A percentile compares a stretch with the other conserved stretches of the same genome.
These are phyloP conservation scores for Ciconia stormi DNA, from an alignment of 2,113 vertebrate genomes.

Conservation along the genomic window DNA sequence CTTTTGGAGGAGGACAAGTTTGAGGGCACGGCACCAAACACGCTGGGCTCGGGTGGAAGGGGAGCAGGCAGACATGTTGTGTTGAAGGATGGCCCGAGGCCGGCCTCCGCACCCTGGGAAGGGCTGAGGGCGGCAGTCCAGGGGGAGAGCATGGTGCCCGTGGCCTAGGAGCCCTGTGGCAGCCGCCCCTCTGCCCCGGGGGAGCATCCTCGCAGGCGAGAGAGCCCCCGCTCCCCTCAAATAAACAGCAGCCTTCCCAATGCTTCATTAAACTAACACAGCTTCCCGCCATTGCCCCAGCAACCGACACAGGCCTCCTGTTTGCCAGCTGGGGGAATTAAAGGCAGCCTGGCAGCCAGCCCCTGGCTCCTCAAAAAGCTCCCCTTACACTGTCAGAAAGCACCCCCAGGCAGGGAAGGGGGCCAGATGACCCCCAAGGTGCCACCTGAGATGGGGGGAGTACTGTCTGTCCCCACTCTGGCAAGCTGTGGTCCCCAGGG, in stretches of 20 bases:
- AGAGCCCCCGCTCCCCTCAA: background rate
- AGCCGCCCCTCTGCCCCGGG: background rate
- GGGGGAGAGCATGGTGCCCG: background rate
- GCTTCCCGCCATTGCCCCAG: conserved; percentile 58
- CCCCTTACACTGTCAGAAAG: background rate
- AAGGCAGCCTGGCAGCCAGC: conserved; percentile 50
- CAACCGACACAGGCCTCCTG: conserved; percentile 63
- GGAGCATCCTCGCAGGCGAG: background rate
- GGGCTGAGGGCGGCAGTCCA: background rate
- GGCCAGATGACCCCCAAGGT: background rate
- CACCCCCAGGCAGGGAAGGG: background rate
- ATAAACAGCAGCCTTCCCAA: conserved; percentile 51
- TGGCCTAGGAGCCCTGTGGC: background rate
- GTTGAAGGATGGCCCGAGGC: accelerated
- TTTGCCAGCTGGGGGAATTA: conserved; percentile 68
- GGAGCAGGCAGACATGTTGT: background rate
- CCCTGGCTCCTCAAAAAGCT: background rate
- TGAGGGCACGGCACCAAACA: background rate
- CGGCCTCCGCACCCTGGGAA: background rate
- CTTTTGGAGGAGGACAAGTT: background rate
- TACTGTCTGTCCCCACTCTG: background rate
- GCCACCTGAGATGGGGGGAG: background rate
- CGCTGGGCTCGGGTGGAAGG: accelerated
- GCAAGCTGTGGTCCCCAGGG: background rate
- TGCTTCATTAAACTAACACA: conserved; percentile 63